Evolutionary conservation across 1,140 invertebrate species (phyloP).

Genomic region (Monomorium pharaonis): DNA sequence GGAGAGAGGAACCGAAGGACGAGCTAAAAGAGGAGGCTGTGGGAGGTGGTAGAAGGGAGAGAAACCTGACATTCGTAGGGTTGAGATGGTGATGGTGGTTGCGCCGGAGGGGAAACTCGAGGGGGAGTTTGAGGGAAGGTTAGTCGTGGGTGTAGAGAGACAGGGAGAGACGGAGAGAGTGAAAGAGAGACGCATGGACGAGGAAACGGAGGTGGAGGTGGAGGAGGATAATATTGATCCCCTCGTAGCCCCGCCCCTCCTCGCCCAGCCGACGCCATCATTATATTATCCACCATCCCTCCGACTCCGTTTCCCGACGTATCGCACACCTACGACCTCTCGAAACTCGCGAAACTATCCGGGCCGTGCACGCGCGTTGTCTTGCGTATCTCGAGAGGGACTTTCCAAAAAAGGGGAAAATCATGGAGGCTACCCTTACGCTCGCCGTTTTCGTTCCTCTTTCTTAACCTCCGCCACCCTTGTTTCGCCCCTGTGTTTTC

Average conservation of each 20-base stretch:
- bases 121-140: constrained; percentile 56
- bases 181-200: constrained; percentile 72
- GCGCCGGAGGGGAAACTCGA: constrained; percentile 67
- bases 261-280: constrained; percentile 84
- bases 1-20: constrained; percentile 45
- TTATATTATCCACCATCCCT: constrained; percentile 86
- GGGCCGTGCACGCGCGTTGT: constrained; percentile 52
- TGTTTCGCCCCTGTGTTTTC: neutral
- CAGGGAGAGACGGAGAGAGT: constrained; percentile 53
- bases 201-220: constrained; percentile 79
- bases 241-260: constrained; percentile 85
- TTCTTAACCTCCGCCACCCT: neutral
- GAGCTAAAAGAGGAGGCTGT: constrained; percentile 52
- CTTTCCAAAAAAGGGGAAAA: neutral
- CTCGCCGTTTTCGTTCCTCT: neutral
- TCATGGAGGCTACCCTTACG: neutral
- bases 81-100: constrained; percentile 62
- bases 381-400: neutral
- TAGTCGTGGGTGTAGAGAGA: constrained; percentile 56
- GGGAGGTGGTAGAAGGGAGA: constrained; percentile 46
- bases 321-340: constrained; percentile 74
- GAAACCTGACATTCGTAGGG: constrained; percentile 63
- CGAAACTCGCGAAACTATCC: constrained; percentile 56
- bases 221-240: constrained; percentile 86
- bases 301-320: constrained; percentile 76